phyloP scores from a whole-genome alignment of 1,140 invertebrate genomes.

The Grapholita molesta region DNA sequence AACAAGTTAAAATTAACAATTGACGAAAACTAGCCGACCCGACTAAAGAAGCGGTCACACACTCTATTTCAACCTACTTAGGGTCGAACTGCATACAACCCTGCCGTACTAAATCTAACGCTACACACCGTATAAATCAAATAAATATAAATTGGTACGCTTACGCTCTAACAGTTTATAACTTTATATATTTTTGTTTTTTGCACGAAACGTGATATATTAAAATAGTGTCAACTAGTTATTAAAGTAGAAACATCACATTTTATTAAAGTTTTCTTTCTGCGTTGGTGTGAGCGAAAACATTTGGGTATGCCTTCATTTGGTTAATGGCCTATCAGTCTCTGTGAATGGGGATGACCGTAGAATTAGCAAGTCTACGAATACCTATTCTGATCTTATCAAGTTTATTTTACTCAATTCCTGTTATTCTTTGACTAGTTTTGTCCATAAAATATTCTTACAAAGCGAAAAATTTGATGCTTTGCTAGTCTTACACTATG shows the following conservation, averaged over 20 bases:
- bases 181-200: constrained; percentile 51
- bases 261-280: constrained; percentile 42
- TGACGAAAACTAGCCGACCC: constrained; percentile 38
- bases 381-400: neutral
- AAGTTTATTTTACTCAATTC: neutral
- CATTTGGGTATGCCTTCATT: constrained; percentile 1
- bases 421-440: constrained; percentile 1
- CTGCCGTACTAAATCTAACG: constrained; percentile 24
- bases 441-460: constrained; percentile 2
- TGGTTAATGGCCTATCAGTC: constrained; percentile 11
- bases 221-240: constrained; percentile 64
- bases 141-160: constrained; percentile 54
- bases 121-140: constrained; percentile 39
- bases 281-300: constrained; percentile 51
- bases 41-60: constrained; percentile 26
- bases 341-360: neutral
- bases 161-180: constrained; percentile 59
- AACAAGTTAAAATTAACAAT: constrained; percentile 38
- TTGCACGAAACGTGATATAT: constrained; percentile 61
- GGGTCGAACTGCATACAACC: constrained; percentile 11
- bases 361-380: neutral
- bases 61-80: constrained; percentile 18
- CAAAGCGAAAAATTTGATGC: neutral
- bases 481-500: neutral
- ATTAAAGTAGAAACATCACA: constrained; percentile 63